phyloP scores from a whole-genome alignment of 2,797 vertebrate species.

The Sebastes dallii region DNA sequence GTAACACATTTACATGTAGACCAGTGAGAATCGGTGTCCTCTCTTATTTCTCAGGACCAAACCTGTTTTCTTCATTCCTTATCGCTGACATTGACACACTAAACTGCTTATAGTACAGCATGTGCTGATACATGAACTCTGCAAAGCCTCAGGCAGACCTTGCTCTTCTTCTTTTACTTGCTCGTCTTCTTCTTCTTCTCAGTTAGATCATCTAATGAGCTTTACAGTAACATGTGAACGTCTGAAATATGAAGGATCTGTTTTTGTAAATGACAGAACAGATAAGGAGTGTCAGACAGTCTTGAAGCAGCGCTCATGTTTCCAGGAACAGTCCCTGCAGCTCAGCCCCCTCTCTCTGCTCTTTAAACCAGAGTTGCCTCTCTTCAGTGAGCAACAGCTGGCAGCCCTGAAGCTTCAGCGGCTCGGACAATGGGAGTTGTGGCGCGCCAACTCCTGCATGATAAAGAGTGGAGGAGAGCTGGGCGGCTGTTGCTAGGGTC shows the following conservation, averaged over 20 bases:
- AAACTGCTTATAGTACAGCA: conserved; percentile 3
- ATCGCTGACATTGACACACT: conserved; percentile 40
- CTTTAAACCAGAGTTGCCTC: conserved; percentile 19
- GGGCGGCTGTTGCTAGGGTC: conserved; percentile 44
- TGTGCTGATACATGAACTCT: conserved; percentile 32
- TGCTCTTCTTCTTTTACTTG: background rate
- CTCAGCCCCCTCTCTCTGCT: background rate
- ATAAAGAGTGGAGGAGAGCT: conserved; percentile 46
- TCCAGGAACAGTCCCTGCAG: background rate
- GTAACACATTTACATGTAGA: background rate
- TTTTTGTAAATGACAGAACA: conserved; percentile 8
- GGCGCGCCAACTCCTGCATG: conserved; percentile 44
- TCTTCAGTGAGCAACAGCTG: conserved; percentile 74
- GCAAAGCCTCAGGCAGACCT: conserved; percentile 22
- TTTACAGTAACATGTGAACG: background rate
- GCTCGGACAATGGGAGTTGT: conserved; percentile 63
- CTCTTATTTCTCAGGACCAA: background rate
- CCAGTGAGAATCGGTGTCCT: background rate
- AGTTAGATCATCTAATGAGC: background rate
- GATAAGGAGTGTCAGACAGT: background rate
- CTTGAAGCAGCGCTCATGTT: background rate
- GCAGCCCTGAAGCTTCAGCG: conserved; percentile 39
- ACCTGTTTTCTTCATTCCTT: conserved; percentile 12
- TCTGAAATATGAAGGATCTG: conserved; percentile 15
- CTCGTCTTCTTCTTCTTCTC: background rate